Evolutionary conservation across 2,113 vertebrate genomes (phyloP).

Genomic region (Malurus alboscapulatus): DNA sequence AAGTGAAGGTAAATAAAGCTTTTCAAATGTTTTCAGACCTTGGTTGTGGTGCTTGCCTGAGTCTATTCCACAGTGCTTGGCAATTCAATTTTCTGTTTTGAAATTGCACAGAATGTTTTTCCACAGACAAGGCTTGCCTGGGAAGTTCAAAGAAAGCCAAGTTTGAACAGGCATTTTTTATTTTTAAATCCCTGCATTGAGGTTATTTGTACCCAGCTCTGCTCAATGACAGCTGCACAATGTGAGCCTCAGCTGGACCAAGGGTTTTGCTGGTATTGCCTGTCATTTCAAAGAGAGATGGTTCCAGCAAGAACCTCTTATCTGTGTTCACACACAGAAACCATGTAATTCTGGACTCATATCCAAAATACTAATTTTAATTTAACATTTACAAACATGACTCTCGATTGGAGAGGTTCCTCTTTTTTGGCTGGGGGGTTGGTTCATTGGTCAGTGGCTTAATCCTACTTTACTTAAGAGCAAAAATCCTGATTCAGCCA

Average conservation of each 20-base stretch:
- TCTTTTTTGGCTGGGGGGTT: background rate
- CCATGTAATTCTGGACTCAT: background rate
- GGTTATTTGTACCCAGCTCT: background rate
- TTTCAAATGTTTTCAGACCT: background rate
- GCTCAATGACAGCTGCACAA: background rate
- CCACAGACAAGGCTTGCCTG: background rate
- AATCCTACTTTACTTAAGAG: background rate
- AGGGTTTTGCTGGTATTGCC: background rate
- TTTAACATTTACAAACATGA: background rate
- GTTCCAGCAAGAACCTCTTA: background rate
- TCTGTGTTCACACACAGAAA: background rate
- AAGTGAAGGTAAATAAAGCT: background rate
- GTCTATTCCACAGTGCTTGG: background rate
- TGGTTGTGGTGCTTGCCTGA: background rate
- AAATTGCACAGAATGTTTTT: background rate
- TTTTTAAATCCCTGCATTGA: background rate
- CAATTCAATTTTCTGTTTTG: background rate
- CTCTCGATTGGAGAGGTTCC: background rate
- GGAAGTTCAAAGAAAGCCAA: background rate
- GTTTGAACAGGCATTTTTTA: background rate
- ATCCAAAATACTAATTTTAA: background rate
- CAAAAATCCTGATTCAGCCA: background rate
- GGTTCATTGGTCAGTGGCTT: background rate
- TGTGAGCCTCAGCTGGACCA: background rate
- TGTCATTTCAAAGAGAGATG: background rate